Evolutionary conservation across 1,140 invertebrate species (phyloP).

Genomic region (Dinothrombium tinctorium): DNA sequence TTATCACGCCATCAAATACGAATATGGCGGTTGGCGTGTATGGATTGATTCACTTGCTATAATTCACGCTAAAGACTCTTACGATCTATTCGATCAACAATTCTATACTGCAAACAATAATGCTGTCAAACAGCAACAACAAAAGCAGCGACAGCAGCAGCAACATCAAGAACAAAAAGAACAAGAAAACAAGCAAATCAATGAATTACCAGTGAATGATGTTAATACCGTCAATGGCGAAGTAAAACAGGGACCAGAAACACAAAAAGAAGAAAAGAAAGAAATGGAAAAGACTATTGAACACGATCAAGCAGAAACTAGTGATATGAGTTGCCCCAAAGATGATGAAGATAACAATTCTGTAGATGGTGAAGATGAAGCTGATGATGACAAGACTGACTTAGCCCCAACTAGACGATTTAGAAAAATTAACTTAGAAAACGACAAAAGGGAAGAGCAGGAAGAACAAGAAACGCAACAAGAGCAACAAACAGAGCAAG

Average conservation of each 20-base stretch:
- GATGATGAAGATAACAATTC: conserved; percentile 1
- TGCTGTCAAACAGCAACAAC: too few species aligned
- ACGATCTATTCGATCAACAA: conserved; percentile 9
- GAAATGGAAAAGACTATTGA: not conserved
- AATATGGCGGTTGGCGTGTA: conserved; percentile 99
- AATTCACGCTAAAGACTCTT: conserved; percentile 82
- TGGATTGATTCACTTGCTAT: conserved; percentile 99
- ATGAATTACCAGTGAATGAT: too few species aligned
- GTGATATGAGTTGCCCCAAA: not conserved
- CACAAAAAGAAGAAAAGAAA: conserved; percentile 3
- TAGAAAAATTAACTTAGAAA: conserved; percentile 3
- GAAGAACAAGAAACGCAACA: not conserved
- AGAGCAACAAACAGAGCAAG: too few species aligned
- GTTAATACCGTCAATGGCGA: too few species aligned
- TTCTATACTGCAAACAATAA: too few species aligned
- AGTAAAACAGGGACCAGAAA: too few species aligned
- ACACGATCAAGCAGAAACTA: not conserved
- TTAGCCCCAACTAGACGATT: too few species aligned
- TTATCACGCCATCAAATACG: conserved; percentile 95
- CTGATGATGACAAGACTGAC: conserved; percentile 2
- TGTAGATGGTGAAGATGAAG: not conserved
- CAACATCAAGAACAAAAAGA: too few species aligned
- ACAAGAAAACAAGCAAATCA: too few species aligned
- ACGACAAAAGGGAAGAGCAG: not conserved
- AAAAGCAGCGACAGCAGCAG: too few species aligned